A percentile compares a stretch with the other conserved stretches of the same genome.
phyloP scores from a whole-genome alignment of 2,888 invertebrate genomes.

The Lithophane socia region DNA sequence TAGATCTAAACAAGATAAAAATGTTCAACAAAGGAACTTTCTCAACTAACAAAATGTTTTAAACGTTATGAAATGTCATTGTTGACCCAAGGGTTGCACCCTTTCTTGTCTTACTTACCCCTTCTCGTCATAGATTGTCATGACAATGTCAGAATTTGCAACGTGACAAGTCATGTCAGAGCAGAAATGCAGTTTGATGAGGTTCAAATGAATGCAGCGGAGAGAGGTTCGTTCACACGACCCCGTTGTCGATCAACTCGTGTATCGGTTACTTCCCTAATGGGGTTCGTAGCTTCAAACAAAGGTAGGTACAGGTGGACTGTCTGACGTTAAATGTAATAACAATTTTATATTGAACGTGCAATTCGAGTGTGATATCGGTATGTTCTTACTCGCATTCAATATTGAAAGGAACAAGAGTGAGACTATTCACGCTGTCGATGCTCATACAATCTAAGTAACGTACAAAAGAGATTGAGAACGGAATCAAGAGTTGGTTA shows the following conservation, averaged over 20 bases:
- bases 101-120: constrained; percentile 71
- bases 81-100: constrained; percentile 75
- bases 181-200: constrained; percentile 80
- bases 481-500: background rate
- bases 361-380: constrained; percentile 12
- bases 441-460: constrained; percentile 32
- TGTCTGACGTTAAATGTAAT: constrained; percentile 44
- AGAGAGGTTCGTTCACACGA: constrained; percentile 54
- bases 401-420: constrained; percentile 16
- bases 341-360: constrained; percentile 39
- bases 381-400: constrained; percentile 13
- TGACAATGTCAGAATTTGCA: constrained; percentile 79
- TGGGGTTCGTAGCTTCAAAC: constrained; percentile 53
- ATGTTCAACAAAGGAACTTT: constrained; percentile 65
- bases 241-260: constrained; percentile 37
- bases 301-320: constrained; percentile 54
- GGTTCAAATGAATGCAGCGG: constrained; percentile 67
- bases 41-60: constrained; percentile 70
- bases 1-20: constrained; percentile 74
- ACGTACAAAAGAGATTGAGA: constrained; percentile 4
- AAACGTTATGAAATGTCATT: constrained; percentile 76
- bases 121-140: constrained; percentile 66
- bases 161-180: constrained; percentile 77
- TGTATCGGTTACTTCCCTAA: constrained; percentile 59
- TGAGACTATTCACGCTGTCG: constrained; percentile 20